These are phyloP conservation scores for Gambusia yucatana DNA, from an alignment of 2,797 vertebrate species.

Conservation along the genomic window DNA sequence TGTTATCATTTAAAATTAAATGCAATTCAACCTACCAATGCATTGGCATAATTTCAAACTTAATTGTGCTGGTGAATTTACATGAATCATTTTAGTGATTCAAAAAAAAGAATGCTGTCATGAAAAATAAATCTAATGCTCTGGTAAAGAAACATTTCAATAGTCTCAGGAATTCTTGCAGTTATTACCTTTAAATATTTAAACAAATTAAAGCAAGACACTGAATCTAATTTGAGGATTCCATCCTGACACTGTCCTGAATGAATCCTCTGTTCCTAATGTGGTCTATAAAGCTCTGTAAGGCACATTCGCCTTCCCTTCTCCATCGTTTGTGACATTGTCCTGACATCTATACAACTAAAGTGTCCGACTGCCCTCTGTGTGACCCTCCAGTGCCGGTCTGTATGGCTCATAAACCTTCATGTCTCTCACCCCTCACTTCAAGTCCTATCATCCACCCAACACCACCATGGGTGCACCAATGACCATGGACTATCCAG, in stretches of 20 bases:
- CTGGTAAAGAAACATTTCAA: neutral
- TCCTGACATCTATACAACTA: constrained; percentile 61
- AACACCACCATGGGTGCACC: constrained; percentile 56
- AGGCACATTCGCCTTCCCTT: constrained; percentile 43
- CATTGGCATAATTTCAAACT: neutral
- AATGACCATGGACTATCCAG: constrained; percentile 68
- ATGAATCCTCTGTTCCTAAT: constrained; percentile 64
- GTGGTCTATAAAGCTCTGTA: constrained; percentile 57
- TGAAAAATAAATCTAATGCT: neutral
- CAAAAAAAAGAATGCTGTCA: neutral
- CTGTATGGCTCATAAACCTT: constrained; percentile 76
- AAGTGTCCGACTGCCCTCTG: constrained; percentile 67
- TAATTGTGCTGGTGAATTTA: neutral
- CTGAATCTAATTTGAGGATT: constrained; percentile 47
- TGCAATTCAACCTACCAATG: neutral
- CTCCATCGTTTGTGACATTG: constrained; percentile 66
- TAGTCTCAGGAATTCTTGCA: neutral
- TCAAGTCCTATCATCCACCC: constrained; percentile 53
- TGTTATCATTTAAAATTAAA: neutral
- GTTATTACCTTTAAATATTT: constrained; percentile 15
- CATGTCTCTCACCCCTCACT: constrained; percentile 42
- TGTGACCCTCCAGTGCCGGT: constrained; percentile 69
- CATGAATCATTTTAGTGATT: neutral
- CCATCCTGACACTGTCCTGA: constrained; percentile 52
- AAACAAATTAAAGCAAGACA: constrained; percentile 30